Evolutionary conservation across 2,797 vertebrate species (phyloP), one percentile per base, ranked within the genome.

Genomic region (Momotus momota): DNA sequence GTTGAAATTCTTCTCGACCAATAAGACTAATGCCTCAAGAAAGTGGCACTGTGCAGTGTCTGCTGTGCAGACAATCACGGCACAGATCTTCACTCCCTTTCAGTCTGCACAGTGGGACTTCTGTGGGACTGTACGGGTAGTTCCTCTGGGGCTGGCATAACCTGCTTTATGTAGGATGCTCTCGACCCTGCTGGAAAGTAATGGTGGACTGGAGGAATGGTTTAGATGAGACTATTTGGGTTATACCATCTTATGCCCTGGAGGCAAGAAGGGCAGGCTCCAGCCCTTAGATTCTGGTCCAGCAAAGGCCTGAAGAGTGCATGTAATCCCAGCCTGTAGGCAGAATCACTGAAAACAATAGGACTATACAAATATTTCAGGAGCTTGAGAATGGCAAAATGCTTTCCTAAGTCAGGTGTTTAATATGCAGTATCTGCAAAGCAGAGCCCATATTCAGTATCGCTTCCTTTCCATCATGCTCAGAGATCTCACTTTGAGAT

Each of bases 121-220:
- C 35, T 18, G 3, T 17, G 14, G 58, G 29, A 62, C 29, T 0
- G 0, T 20, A 51, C 66, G 18, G 25, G 6, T 2, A 8, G 6
- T 43, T 82, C 29, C 41, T 26, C 29, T 26, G 21, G 5, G 33
- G 31, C 17, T 49, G 33, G 26, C 27, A 11, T 35, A 27, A 26
- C 26, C 22, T 74, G 33, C 12, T 2, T 52, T 58, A 22, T 23
- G 14, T 23, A 23, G 20, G 35, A 22, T 43, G 20, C 46, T 70
- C 13, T 48, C 48, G 7, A 33, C 16, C 31, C 20, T 21, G 3
- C 46, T 87, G 62, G 40, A 64, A 69, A 43, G 27, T 45, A 23
- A 20, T 13, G 18, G 41, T 49, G 17, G 25, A 20, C 23, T 65
- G n/a, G 33, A 87, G 74, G 45, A 40, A 16, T 5, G 8, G 27